These are phyloP conservation scores for Corythaeola cristata DNA, from an alignment of 2,113 vertebrate genomes.

Conservation along the genomic window DNA sequence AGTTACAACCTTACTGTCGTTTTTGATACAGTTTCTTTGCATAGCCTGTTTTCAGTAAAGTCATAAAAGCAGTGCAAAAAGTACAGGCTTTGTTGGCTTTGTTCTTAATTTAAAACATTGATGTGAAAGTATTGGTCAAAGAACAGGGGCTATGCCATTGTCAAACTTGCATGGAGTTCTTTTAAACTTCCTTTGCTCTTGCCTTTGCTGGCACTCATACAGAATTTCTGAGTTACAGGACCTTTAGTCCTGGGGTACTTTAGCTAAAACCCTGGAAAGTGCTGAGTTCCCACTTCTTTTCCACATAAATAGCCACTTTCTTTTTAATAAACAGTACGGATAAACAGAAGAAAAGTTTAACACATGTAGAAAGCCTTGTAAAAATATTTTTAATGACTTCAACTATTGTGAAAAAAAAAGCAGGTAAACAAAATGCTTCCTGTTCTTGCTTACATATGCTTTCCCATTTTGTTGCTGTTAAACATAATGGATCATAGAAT, in stretches of 20 bases:
- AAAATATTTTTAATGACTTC: not conserved
- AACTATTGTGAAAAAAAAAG: not conserved
- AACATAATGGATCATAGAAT: not conserved
- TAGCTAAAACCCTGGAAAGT: not conserved
- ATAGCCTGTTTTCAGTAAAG: slow-evolving; percentile 33
- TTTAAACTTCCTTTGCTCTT: not conserved
- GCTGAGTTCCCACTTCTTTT: not conserved
- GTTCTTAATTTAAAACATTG: not conserved
- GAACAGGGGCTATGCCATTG: not conserved
- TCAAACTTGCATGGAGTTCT: not conserved
- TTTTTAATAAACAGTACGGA: not conserved
- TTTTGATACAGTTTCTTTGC: slow-evolving; percentile 46
- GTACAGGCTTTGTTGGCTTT: not conserved
- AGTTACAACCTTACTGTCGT: slow-evolving; percentile 73
- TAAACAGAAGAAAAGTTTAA: not conserved
- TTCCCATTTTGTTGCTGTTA: not conserved
- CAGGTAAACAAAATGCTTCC: not conserved
- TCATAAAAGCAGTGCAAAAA: not conserved
- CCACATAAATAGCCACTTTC: not conserved
- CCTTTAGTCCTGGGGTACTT: not conserved
- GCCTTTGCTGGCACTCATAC: not conserved
- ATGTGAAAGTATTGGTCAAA: not conserved
- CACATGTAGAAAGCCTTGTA: not conserved
- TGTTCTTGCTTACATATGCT: not conserved
- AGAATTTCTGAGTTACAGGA: not conserved